phyloP scores from a whole-genome alignment of 2,888 invertebrate genomes.

The Andrena bicolor region DNA sequence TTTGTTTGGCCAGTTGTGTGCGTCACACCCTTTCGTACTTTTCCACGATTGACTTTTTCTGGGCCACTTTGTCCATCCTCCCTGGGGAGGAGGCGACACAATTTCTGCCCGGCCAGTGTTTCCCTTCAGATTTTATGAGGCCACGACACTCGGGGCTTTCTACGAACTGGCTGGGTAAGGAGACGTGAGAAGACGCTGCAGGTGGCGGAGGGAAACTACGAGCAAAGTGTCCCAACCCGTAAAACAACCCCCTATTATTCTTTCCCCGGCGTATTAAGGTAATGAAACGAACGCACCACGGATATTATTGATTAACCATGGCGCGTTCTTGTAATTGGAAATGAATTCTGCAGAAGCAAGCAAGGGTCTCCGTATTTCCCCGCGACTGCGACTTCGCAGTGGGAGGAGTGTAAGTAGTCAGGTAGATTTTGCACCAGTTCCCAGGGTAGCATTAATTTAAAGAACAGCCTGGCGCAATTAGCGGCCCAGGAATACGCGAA shows the following conservation, averaged over 20 bases:
- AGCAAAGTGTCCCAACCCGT: not conserved
- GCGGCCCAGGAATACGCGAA: not conserved
- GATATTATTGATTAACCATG: not conserved
- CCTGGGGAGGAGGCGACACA: slow-evolving; percentile 8
- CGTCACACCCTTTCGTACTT: slow-evolving; percentile 42
- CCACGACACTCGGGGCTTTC: not conserved
- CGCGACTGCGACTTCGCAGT: no score
- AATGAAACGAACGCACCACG: not conserved
- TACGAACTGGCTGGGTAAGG: not conserved
- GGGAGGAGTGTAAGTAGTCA: no score
- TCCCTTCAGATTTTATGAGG: slow-evolving; percentile 5
- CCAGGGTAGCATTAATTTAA: no score
- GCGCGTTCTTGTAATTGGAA: not conserved
- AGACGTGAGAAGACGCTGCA: not conserved
- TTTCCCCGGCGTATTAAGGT: not conserved
- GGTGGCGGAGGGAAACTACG: not conserved
- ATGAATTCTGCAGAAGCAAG: not conserved
- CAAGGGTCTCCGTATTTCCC: not conserved
- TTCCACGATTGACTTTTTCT: slow-evolving; percentile 36
- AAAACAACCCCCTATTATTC: not conserved
- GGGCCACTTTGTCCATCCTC: not conserved
- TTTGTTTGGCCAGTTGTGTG: not conserved
- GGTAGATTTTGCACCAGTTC: no score
- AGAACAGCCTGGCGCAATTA: not conserved
- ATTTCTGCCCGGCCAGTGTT: slow-evolving; percentile 11